Conservation (phyloP, 2,113 vertebrate genomes). For the Chloebia gouldiae region DNA sequence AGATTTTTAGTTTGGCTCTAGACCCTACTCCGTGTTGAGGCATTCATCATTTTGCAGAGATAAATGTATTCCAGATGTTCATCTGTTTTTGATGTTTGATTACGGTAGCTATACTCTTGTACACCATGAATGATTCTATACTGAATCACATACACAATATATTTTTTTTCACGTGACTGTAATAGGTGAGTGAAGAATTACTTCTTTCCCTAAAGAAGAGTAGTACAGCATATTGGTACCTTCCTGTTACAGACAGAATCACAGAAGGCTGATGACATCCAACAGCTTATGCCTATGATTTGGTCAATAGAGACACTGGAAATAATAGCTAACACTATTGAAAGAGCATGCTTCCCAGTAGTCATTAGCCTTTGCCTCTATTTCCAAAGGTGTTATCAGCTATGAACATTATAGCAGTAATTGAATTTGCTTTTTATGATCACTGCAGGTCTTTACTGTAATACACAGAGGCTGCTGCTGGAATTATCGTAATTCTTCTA, state of each 20-base stretch:
- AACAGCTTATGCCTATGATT: not conserved
- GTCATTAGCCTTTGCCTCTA: not conserved
- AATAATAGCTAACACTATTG: not conserved
- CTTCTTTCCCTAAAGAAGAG: not conserved
- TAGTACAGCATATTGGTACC: not conserved
- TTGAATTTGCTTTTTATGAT: slow-evolving; percentile 51
- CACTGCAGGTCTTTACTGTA: slow-evolving; percentile 12
- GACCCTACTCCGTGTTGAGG: not conserved
- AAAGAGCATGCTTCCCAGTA: not conserved
- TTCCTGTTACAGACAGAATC: not conserved
- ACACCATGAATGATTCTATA: not conserved
- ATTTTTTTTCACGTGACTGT: not conserved
- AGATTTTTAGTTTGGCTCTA: not conserved
- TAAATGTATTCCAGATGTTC: not conserved
- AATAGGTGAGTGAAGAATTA: not conserved
- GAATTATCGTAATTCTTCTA: slow-evolving; percentile 28
- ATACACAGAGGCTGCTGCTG: not conserved
- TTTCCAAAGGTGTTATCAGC: slow-evolving; percentile 42
- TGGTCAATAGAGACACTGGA: not conserved
- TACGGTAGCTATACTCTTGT: not conserved
- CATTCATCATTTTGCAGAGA: not conserved
- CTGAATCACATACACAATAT: not conserved
- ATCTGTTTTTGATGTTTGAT: not conserved
- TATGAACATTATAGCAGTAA: slow-evolving; percentile 29
- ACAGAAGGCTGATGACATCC: not conserved